A percentile compares a stretch with the other conserved stretches of the same genome.
Evolutionary conservation across 2,888 invertebrate species (phyloP).

Genomic region (Halocaridina rubra): DNA sequence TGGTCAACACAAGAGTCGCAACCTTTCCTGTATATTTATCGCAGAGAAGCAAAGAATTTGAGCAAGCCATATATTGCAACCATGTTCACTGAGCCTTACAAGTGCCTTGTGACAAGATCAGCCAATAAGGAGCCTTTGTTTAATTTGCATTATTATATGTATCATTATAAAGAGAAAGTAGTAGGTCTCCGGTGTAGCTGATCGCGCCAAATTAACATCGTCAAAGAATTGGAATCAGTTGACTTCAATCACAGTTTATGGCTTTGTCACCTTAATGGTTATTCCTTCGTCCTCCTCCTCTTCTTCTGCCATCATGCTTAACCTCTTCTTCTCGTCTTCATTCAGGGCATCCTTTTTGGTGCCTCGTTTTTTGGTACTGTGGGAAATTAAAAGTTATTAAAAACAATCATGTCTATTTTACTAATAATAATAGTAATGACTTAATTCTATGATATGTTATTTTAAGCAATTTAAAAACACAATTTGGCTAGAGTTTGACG

Average conservation of each 20-base stretch:
- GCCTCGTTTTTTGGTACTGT: conserved; percentile 75
- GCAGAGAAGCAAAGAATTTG: background rate
- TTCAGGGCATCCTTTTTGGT: conserved; percentile 76
- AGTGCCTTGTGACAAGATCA: conserved; percentile 58
- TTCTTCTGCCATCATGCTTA: conserved; percentile 73
- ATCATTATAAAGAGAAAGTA: conserved; percentile 6
- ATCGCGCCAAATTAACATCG: background rate
- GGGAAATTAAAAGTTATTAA: background rate
- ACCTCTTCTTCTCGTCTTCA: conserved; percentile 74
- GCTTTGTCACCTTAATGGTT: conserved; percentile 73
- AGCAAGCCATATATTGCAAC: conserved; percentile 11
- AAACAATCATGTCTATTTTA: background rate
- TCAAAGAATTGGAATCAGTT: conserved; percentile 26
- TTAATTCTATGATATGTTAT: background rate
- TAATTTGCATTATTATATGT: conserved; percentile 9
- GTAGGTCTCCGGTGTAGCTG: conserved; percentile 1
- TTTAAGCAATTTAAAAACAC: background rate
- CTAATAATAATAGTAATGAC: background rate
- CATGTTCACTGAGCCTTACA: conserved; percentile 34
- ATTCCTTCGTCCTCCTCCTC: conserved; percentile 79
- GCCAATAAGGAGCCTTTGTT: conserved; percentile 39
- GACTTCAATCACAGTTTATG: conserved; percentile 50
- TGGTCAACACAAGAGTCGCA: too few relatives aligned
- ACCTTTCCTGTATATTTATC: background rate
- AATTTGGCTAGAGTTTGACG: too few relatives aligned